Base-by-base conservation (phyloP, 2,797 vertebrate species). In the Gadopsis bispinosus region DNA sequence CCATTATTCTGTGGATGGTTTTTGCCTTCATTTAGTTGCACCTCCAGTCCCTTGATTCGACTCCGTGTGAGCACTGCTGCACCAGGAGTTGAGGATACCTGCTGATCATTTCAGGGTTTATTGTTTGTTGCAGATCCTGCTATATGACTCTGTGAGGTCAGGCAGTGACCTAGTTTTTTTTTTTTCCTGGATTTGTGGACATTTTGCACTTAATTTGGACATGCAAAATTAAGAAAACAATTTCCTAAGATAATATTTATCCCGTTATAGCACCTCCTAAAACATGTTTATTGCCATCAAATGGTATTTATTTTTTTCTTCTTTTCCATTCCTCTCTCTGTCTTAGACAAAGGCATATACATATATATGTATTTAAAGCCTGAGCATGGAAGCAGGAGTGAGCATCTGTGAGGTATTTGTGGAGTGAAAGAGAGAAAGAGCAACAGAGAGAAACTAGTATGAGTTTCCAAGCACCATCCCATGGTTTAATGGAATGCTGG, bases 361-460 rank as follows among this genome's bases (percentile, higher is more conserved):
- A 73, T 64, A 55, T 33, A 33, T 5, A 33, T 33, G 5, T 33
- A 33, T 65, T 59, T 61, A 77, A 81, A 80, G 73, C 65, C 78
- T 37, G 58, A 59, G 81, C 35, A 71, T 26, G 70, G 45, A 70
- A 81, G 81, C 86, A 69, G 79, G 58, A 83, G 76, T 59, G 73
- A 88, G 91, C 94, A 95, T 95, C 93, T 95, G 93, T 88, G 91
- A 94, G 89, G 88, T 91, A 95, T 95, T 94, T 94, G 90, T 85
- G 81, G 86, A 85, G 82, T 86, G 85, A 64, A 74, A 79, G 70
- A 31, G 64, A 78, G 71, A 86, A 86, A 85, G 77, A 85, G 86
- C 72, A 83, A 89, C 69, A 83, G 90, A 87, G 86, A 88, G 83
- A 91, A 90, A 89, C 74, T 83, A 91, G 89, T 88, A 80, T 81